phyloP scores from a whole-genome alignment of 92 coral and sea anemone species.

The Phenganax subtilis region DNA sequence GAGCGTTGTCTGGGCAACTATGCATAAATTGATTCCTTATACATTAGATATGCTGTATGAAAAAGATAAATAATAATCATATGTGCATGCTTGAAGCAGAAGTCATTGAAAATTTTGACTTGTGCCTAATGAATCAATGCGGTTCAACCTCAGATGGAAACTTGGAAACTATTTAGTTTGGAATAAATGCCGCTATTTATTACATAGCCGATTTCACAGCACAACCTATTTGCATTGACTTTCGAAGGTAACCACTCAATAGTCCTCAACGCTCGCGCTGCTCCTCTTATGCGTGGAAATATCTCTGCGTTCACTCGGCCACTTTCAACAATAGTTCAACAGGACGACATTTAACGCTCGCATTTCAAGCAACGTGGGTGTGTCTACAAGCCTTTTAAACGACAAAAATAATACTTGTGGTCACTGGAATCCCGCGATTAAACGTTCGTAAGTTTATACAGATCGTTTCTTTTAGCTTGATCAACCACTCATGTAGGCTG shows the following conservation, averaged over 20 bases:
- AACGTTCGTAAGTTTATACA: not conserved
- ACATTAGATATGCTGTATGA: conserved; percentile 17
- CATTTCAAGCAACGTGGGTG: conserved; percentile 25
- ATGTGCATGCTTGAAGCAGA: not conserved
- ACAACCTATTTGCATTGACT: conserved; percentile 36
- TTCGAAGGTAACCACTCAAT: conserved; percentile 39
- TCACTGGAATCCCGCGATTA: not conserved
- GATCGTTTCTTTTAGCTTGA: not conserved
- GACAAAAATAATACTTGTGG: conserved; percentile 26
- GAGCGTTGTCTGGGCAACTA: conserved; percentile 12
- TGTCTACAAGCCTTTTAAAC: not conserved
- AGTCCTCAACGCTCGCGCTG: conserved; percentile 19
- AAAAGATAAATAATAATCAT: conserved; percentile 20
- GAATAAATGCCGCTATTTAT: conserved; percentile 1
- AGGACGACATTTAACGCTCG: conserved; percentile 18
- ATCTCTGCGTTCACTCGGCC: conserved; percentile 5
- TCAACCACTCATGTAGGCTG: not conserved
- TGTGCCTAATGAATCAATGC: conserved; percentile 19
- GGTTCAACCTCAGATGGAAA: conserved; percentile 13
- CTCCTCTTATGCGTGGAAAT: conserved; percentile 34
- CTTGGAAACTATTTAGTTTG: conserved; percentile 9
- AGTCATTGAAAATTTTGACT: conserved; percentile 2
- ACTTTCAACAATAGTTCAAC: not conserved
- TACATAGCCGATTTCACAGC: not conserved
- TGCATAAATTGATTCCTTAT: not conserved